Evolutionary conservation across 1,140 invertebrate genomes (phyloP), one percentile per base, ranked within the genome.

Genomic region (Hylaeus volcanicus): DNA sequence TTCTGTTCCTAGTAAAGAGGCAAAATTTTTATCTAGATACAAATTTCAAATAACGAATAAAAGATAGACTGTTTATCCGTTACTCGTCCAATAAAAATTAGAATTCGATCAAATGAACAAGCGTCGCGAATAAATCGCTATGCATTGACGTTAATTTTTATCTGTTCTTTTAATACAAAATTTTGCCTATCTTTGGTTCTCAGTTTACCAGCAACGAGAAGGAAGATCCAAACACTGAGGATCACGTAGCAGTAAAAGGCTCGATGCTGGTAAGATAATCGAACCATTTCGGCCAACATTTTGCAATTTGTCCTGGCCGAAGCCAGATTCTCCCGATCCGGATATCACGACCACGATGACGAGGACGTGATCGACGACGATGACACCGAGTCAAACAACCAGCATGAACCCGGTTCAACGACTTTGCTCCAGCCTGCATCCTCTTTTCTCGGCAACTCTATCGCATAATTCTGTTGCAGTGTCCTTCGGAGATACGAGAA

Each of bases 211-310:
- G 95, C 96, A 65, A 97, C 95, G 2, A 97, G 92, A 60, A 97
- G 94, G 89, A 96, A 95, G 84, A 97, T 96, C 96, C 96, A 97
- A 61, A 97, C 87, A 91, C 95, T 96, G 90, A 97, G 94, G 48
- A 96, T 94, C 75, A 97, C 89, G 90, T 97, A 97, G 91, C 96
- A 97, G 88, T 96, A 96, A 86, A 97, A 94, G 56, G 96, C 96
- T 86, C 96, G 94, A 89, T 96, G 96, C 87, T 96, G 96, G 81
- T 95, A 95, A 9, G 95, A 95, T 84, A 96, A 94, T 85, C 95
- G 95, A 90, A 96, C 94, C 91, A 95, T 94, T 92, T 94, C 95
- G 82, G 93, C 90, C 77, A 94, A 89, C 88, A 94, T 91, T 85
- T 82, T 81, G 73, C 53, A 72, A 12, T 15, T n/a, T 39, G 65